Evolutionary conservation across 2,888 invertebrate species (phyloP).

Genomic region (Hydrotaea cyrtoneurina): DNA sequence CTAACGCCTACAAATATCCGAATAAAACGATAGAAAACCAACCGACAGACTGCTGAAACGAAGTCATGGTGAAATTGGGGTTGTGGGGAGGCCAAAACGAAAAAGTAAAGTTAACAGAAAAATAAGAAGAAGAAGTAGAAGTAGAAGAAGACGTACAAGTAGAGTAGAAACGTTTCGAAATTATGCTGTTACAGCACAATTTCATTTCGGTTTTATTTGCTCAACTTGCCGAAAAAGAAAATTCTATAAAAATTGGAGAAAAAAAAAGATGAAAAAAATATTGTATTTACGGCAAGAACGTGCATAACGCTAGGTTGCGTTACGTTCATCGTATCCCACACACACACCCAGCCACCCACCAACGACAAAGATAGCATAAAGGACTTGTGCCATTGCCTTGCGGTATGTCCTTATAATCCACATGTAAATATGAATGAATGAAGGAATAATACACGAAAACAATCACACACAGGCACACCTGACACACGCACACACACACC

Average conservation of each 20-base stretch:
- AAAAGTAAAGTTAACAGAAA: slow-evolving; percentile 36
- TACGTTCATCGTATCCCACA: slow-evolving; percentile 7
- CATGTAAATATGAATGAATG: slow-evolving; percentile 39
- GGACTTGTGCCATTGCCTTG: slow-evolving; percentile 44
- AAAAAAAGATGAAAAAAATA: slow-evolving; percentile 48
- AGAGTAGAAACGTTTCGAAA: slow-evolving; percentile 49
- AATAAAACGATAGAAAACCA: slow-evolving; percentile 42
- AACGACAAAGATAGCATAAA: slow-evolving; percentile 22
- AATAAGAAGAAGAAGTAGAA: neutral
- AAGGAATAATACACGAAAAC: slow-evolving; percentile 29
- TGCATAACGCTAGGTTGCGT: slow-evolving; percentile 48
- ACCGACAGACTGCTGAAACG: slow-evolving; percentile 10
- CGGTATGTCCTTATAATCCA: slow-evolving; percentile 69
- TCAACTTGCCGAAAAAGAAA: slow-evolving; percentile 55
- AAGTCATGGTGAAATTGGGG: neutral
- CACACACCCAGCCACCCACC: slow-evolving; percentile 6
- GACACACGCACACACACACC: neutral
- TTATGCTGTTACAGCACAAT: slow-evolving; percentile 67
- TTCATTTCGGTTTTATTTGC: slow-evolving; percentile 72
- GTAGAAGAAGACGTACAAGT: slow-evolving; percentile 13
- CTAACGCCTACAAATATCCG: slow-evolving; percentile 64
- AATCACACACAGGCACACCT: slow-evolving; percentile 43
- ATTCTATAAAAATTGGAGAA: slow-evolving; percentile 33
- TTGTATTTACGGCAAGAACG: slow-evolving; percentile 65
- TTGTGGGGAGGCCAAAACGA: neutral